phyloP scores from a whole-genome alignment of 2,888 invertebrate species.

The Eueremaeus valkanovi region DNA sequence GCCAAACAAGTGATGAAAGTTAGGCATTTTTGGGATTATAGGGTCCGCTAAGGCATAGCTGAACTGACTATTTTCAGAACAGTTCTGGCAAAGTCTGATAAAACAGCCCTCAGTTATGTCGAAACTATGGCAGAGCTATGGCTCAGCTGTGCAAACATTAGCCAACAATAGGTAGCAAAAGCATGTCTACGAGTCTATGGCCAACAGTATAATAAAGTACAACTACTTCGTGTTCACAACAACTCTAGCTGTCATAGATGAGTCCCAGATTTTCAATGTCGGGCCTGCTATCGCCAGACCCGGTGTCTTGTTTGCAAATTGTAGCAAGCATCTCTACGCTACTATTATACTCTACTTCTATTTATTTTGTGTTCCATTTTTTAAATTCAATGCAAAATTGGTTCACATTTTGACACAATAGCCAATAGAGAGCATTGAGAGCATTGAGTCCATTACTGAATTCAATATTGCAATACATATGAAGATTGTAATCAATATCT shows the following conservation, averaged over 20 bases:
- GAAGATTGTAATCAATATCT: background rate
- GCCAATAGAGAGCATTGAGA: background rate
- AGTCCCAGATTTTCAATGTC: background rate
- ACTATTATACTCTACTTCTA: too few relatives aligned
- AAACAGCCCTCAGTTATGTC: conserved; percentile 34
- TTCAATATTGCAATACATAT: too few relatives aligned
- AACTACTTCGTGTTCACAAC: conserved; percentile 12
- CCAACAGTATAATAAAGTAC: conserved; percentile 3
- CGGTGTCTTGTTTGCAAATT: background rate
- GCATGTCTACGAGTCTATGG: background rate
- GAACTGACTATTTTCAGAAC: background rate
- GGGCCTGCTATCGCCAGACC: background rate
- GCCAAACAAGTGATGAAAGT: conserved; percentile 31
- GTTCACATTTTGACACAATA: too few relatives aligned
- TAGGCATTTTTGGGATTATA: conserved; percentile 27
- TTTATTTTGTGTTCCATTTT: too few relatives aligned
- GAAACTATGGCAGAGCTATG: conserved; percentile 6
- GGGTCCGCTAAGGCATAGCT: background rate
- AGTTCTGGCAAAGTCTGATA: conserved; percentile 26
- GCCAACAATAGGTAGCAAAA: conserved; percentile 32
- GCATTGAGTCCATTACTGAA: background rate
- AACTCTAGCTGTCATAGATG: background rate
- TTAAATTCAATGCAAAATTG: too few relatives aligned
- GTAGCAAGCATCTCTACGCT: too few relatives aligned
- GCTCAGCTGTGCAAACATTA: conserved; percentile 35